Evolutionary conservation across 1,140 invertebrate genomes (phyloP).

Genomic region (Trinorchestia longiramus): DNA sequence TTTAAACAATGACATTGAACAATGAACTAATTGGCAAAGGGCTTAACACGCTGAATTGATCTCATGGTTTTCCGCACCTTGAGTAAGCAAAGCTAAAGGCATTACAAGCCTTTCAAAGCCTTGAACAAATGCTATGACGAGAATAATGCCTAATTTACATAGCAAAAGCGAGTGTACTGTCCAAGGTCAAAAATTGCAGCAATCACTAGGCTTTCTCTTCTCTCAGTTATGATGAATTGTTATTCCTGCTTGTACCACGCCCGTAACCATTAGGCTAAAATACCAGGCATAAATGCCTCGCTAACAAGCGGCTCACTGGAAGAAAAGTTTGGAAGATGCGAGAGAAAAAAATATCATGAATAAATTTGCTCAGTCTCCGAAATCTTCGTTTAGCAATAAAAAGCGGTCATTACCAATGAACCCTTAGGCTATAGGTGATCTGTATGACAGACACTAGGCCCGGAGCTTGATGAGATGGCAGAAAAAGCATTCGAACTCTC

Average conservation of each 20-base stretch:
- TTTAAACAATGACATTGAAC: background rate
- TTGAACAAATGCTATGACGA: background rate
- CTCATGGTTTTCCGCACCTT: background rate
- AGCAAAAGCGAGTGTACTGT: background rate
- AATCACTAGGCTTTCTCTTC: background rate
- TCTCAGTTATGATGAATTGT: conserved; percentile 22
- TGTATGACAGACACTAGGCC: background rate
- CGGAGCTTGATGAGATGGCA: background rate
- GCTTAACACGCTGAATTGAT: background rate
- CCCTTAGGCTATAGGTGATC: background rate
- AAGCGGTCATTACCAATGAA: background rate
- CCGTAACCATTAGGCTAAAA: background rate
- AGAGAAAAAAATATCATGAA: background rate
- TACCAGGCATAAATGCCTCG: background rate
- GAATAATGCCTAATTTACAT: conserved; percentile 41
- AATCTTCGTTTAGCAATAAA: background rate
- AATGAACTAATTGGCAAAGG: background rate
- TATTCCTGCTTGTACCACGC: background rate
- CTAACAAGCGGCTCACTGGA: background rate
- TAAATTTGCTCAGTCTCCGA: background rate
- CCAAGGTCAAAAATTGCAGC: conserved; percentile 36
- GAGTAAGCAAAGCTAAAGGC: background rate
- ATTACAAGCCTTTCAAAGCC: background rate
- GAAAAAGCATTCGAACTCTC: background rate
- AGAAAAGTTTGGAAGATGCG: background rate